Conservation (phyloP, 2,797 vertebrate genomes). For the Scomberomorus guttatus region DNA sequence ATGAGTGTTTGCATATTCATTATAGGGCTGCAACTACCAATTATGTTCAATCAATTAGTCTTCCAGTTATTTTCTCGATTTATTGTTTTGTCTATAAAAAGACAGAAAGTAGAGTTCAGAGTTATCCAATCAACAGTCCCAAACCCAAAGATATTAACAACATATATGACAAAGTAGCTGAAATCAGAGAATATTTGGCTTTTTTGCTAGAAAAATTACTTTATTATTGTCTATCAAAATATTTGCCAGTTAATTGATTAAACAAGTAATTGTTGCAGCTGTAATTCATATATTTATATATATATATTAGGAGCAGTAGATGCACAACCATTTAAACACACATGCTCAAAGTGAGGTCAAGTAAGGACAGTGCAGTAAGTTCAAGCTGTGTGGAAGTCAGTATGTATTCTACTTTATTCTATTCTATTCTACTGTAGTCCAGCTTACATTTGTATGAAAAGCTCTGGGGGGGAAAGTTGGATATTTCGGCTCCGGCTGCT, state of each 20-base stretch:
- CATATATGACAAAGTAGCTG: too few relatives aligned
- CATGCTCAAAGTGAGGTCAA: not conserved
- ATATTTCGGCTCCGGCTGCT: not conserved
- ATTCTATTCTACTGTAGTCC: not conserved
- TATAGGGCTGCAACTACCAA: too few relatives aligned
- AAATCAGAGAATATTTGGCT: too few relatives aligned
- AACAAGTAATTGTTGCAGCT: not conserved
- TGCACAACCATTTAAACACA: not conserved
- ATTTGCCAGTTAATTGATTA: not conserved
- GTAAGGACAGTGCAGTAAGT: constrained; percentile 7
- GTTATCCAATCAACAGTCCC: not conserved
- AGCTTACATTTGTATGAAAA: not conserved
- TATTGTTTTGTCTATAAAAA: too few relatives aligned
- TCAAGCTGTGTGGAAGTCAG: not conserved
- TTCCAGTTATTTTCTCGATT: too few relatives aligned
- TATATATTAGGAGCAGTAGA: not conserved
- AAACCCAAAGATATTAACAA: not conserved
- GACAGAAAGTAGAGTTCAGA: too few relatives aligned
- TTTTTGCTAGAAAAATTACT: too few relatives aligned
- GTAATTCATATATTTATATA: not conserved
- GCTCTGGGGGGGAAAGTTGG: not conserved
- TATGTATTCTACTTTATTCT: not conserved
- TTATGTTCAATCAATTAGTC: not conserved
- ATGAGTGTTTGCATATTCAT: too few relatives aligned
- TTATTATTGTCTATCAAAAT: too few relatives aligned